Evolutionary conservation across 2,888 invertebrate species (phyloP).

Genomic region (Ischnus inquisitorius): DNA sequence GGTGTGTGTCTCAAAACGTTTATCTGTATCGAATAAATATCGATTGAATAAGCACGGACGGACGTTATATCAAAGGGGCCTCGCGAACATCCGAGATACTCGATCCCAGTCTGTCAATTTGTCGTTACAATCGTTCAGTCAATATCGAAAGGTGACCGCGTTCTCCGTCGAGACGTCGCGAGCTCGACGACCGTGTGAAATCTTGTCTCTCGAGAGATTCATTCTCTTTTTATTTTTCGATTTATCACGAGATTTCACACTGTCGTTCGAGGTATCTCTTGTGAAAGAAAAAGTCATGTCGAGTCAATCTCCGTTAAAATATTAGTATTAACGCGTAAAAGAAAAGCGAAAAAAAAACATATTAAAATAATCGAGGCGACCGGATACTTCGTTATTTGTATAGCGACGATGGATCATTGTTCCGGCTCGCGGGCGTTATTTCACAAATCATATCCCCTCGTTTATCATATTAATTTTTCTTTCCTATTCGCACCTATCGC

Average conservation of each 20-base stretch:
- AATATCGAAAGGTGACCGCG: constrained; percentile 48
- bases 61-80: neutral
- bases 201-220: neutral
- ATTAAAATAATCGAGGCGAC: constrained; percentile 33
- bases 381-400: constrained; percentile 43
- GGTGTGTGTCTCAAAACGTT: constrained; percentile 62
- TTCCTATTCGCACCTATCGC: constrained; percentile 52
- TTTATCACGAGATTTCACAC: constrained; percentile 1
- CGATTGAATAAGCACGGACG: constrained; percentile 37
- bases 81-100: constrained; percentile 12
- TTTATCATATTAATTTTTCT: constrained; percentile 59
- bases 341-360: constrained; percentile 20
- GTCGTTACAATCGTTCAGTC: constrained; percentile 52
- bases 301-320: constrained; percentile 57
- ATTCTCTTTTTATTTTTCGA: neutral
- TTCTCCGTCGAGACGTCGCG: constrained; percentile 38
- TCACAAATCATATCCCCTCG: constrained; percentile 52
- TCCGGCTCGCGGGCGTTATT: constrained; percentile 38
- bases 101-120: constrained; percentile 42
- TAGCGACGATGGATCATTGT: constrained; percentile 44
- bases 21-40: constrained; percentile 54
- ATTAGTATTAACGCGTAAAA: constrained; percentile 36
- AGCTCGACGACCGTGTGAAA: constrained; percentile 8
- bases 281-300: constrained; percentile 33
- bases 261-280: neutral